Evolutionary conservation across 2,888 invertebrate genomes (phyloP).

Genomic region (Plebejus argus): DNA sequence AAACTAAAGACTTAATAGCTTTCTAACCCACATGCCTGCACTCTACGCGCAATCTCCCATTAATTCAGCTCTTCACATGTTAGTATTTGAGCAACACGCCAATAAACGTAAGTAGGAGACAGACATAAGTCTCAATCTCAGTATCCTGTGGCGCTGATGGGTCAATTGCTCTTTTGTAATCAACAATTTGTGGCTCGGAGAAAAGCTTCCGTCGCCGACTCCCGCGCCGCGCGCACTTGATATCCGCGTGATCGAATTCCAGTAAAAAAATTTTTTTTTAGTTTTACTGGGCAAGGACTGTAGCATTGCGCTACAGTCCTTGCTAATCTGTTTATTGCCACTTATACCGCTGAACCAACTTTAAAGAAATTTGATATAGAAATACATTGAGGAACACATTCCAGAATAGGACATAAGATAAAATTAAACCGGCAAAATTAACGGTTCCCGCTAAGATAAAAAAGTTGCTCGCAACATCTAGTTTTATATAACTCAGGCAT

Average conservation of each 20-base stretch:
- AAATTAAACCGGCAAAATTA: too few relatives aligned
- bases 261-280: neutral
- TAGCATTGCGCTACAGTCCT: too few relatives aligned
- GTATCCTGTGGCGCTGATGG: slow-evolving; percentile 72
- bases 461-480: too few relatives aligned
- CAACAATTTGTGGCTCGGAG: slow-evolving; percentile 72
- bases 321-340: too few relatives aligned
- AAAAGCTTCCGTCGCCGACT: slow-evolving; percentile 58
- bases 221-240: slow-evolving; percentile 52
- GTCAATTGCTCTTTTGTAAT: slow-evolving; percentile 80
- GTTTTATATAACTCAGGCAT: too few relatives aligned
- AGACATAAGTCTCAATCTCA: slow-evolving; percentile 76
- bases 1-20: too few relatives aligned
- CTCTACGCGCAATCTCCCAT: slow-evolving; percentile 31
- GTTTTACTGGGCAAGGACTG: neutral
- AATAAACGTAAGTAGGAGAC: slow-evolving; percentile 9
- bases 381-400: neutral
- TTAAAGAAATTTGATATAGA: neutral
- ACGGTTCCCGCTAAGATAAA: too few relatives aligned
- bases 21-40: slow-evolving; percentile 20
- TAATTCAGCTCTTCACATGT: neutral
- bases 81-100: neutral
- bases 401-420: too few relatives aligned
- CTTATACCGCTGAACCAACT: neutral
- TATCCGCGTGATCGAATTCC: slow-evolving; percentile 69